phyloP scores from a whole-genome alignment of 2,113 vertebrate species.

The Hystrix cristata region DNA sequence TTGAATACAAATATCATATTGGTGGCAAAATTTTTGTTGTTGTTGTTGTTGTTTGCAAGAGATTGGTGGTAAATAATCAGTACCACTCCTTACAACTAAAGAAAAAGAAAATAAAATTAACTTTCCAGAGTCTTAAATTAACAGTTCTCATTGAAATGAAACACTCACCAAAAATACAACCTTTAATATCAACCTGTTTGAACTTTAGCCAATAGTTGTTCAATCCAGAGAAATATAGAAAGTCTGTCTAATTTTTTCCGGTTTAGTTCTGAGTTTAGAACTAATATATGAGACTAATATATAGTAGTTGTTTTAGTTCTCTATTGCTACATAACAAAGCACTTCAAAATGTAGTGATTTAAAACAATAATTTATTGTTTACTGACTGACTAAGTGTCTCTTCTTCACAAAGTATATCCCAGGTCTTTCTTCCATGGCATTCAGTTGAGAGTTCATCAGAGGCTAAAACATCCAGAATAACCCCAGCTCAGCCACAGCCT shows the following conservation, averaged over 20 bases:
- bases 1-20: constrained; percentile 18
- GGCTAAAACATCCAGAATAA: background rate
- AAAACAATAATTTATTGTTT: background rate
- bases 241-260: constrained; percentile 1
- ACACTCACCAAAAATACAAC: background rate
- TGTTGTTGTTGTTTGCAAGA: too few relatives aligned
- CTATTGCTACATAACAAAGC: background rate
- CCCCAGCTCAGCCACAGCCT: background rate
- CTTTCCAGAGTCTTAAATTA: constrained; percentile 41
- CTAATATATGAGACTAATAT: background rate
- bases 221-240: constrained; percentile 54
- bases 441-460: background rate
- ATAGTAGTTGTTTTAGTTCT: background rate
- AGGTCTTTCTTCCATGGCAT: background rate
- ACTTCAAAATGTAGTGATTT: background rate
- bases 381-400: background rate
- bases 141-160: constrained; percentile 25
- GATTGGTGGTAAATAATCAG: background rate
- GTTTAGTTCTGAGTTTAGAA: constrained; percentile 32
- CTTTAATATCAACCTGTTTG: background rate
- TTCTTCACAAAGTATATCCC: background rate
- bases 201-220: constrained; percentile 1
- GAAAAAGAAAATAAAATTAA: constrained; percentile 44
- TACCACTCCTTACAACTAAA: constrained; percentile 20
- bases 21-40: background rate